Evolutionary conservation across 2,797 vertebrate genomes (phyloP).

Genomic region (Gambusia yucatana): DNA sequence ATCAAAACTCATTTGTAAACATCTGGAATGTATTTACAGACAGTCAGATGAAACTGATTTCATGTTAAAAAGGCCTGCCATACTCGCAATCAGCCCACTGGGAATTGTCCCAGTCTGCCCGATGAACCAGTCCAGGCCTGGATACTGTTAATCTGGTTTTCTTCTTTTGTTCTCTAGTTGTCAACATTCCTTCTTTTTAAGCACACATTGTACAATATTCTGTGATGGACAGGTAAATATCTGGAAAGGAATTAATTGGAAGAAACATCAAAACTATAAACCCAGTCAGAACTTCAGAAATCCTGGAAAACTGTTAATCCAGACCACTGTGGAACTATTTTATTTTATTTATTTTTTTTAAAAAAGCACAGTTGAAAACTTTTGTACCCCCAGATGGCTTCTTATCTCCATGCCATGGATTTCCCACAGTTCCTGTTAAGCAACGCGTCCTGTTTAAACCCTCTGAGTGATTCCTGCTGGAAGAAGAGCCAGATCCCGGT

Average conservation of each 20-base stretch:
- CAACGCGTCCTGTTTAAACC: conserved; percentile 66
- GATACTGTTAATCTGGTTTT: neutral
- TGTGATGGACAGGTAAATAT: neutral
- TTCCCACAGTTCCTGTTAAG: conserved; percentile 64
- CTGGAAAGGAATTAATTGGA: neutral
- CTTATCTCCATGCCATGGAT: conserved; percentile 60
- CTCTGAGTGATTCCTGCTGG: conserved; percentile 65
- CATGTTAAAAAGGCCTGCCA: too few species aligned
- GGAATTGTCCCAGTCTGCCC: too few species aligned
- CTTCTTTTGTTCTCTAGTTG: neutral
- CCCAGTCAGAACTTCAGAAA: neutral
- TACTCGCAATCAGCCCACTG: too few species aligned
- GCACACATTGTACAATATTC: neutral
- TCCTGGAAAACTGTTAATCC: neutral
- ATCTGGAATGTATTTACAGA: too few species aligned
- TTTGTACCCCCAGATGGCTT: conserved; percentile 12
- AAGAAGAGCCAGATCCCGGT: conserved; percentile 48
- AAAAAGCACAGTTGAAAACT: neutral
- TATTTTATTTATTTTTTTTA: neutral
- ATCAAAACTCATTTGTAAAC: too few species aligned
- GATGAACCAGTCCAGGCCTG: too few species aligned
- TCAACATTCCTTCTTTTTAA: neutral
- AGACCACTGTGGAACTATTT: neutral
- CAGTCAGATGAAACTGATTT: too few species aligned
- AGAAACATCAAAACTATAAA: neutral